Percentiles rank a stretch among this genome's conserved stretches.
phyloP scores from a whole-genome alignment of 30 jellyfish, hydroid and myxozoan species.

The Sanderia malayensis region DNA sequence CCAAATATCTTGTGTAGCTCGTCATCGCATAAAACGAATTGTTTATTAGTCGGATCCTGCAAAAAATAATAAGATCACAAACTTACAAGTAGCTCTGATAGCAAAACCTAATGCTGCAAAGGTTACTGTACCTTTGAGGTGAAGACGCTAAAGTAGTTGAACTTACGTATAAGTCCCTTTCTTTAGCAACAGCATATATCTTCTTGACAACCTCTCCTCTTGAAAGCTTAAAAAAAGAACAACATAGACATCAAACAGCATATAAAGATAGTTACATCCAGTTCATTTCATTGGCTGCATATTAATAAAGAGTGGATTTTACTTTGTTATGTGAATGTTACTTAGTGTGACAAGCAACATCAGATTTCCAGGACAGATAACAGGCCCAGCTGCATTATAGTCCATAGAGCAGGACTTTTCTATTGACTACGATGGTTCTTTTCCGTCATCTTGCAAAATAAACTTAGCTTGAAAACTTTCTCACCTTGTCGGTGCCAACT shows the following conservation, averaged over 20 bases:
- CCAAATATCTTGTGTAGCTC: slow-evolving; percentile 60
- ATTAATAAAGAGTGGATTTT: too few species aligned
- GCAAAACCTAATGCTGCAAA: too few species aligned
- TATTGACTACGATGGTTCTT: too few species aligned
- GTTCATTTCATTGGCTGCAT: too few species aligned
- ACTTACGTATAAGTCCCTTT: slow-evolving; percentile 57
- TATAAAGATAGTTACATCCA: background rate
- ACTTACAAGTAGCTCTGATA: too few species aligned
- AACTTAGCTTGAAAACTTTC: background rate
- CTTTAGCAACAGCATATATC: slow-evolving; percentile 53
- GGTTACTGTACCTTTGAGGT: too few species aligned
- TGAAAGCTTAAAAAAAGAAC: slow-evolving; percentile 28
- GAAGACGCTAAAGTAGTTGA: too few species aligned
- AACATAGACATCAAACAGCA: background rate
- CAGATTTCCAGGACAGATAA: too few species aligned
- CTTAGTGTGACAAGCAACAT: too few species aligned
- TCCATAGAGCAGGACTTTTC: too few species aligned
- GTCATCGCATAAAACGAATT: slow-evolving; percentile 56
- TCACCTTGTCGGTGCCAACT: slow-evolving; percentile 62
- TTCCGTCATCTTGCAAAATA: background rate
- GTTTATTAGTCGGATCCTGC: slow-evolving; percentile 71
- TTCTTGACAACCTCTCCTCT: slow-evolving; percentile 72
- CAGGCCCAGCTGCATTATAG: too few species aligned
- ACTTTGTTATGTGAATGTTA: too few species aligned
- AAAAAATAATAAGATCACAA: background rate